phyloP scores from a whole-genome alignment of 1,140 invertebrate genomes.

The Aricia agestis region DNA sequence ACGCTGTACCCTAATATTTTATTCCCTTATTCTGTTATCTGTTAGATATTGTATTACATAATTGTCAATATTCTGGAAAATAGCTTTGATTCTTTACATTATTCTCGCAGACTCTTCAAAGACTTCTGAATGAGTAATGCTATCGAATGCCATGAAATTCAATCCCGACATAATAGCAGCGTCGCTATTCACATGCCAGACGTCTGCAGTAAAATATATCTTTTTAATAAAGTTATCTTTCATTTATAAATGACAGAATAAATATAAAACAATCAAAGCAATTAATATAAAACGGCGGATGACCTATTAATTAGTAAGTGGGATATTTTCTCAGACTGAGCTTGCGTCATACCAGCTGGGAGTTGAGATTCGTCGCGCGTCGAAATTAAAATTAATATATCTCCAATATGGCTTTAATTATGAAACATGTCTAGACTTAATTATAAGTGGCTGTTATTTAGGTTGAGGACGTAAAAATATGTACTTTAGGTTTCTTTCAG shows the following conservation, averaged over 20 bases:
- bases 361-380: background rate
- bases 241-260: background rate
- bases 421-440: background rate
- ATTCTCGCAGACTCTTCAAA: too few species aligned
- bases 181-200: background rate
- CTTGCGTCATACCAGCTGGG: background rate
- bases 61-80: background rate
- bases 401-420: background rate
- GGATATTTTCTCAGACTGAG: background rate
- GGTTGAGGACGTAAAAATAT: background rate
- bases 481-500: background rate
- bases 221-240: background rate
- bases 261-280: background rate
- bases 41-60: background rate
- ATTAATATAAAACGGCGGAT: background rate
- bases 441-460: background rate
- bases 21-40: background rate
- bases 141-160: background rate
- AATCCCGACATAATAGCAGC: background rate
- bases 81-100: too few species aligned
- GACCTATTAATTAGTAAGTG: conserved; percentile 3
- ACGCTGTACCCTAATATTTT: conserved; percentile 21
- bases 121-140: background rate
- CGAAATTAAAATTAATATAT: background rate
- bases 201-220: background rate